Evolutionary conservation across 2,797 vertebrate genomes (phyloP).

Genomic region (Scleropages formosus): DNA sequence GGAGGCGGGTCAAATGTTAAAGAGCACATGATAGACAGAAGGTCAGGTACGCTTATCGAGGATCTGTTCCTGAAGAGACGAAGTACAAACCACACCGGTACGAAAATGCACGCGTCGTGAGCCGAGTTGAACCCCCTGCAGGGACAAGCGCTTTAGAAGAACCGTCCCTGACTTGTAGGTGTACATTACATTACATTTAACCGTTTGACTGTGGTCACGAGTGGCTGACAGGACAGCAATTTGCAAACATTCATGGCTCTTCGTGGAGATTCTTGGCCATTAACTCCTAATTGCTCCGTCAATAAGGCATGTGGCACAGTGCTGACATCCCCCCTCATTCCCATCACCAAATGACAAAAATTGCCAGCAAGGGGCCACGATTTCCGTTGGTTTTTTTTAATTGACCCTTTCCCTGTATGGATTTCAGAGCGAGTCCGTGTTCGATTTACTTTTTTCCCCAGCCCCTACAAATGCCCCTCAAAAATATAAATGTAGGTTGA

Average conservation of each 20-base stretch:
- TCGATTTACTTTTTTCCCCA: constrained; percentile 45
- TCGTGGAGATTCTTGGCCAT: constrained; percentile 47
- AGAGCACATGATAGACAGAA: not conserved
- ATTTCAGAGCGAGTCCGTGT: constrained; percentile 42
- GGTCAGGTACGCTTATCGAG: constrained; percentile 13
- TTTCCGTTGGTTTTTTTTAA: constrained; percentile 35
- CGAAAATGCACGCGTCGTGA: not conserved
- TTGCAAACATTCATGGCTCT: constrained; percentile 26
- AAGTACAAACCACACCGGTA: not conserved
- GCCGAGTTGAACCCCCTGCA: not conserved
- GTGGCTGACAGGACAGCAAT: not conserved
- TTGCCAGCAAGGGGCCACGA: constrained; percentile 10
- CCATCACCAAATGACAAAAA: constrained; percentile 37
- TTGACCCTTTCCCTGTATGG: constrained; percentile 13
- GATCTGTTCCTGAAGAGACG: not conserved
- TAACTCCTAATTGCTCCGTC: constrained; percentile 46
- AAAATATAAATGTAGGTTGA: constrained; percentile 63
- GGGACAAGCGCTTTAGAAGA: not conserved
- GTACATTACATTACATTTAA: not conserved
- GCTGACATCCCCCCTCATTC: constrained; percentile 26
- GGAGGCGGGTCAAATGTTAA: not conserved
- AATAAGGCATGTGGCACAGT: constrained; percentile 49
- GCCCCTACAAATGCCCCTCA: constrained; percentile 27
- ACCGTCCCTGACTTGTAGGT: not conserved
- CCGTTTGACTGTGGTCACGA: not conserved